These are phyloP conservation scores for Drepana falcataria DNA, from an alignment of 2,888 invertebrate genomes.

Conservation along the genomic window DNA sequence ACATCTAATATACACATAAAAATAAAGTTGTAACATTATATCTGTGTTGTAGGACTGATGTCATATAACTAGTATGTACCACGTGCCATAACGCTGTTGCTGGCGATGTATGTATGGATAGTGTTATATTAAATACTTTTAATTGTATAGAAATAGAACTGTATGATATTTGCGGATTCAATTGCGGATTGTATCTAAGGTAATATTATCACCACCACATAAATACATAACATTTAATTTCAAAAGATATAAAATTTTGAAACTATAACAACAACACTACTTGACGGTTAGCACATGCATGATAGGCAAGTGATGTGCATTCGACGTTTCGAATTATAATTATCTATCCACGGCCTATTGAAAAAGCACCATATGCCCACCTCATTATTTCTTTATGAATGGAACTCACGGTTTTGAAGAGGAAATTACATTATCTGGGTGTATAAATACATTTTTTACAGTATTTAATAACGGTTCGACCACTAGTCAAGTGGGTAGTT, in stretches of 20 bases:
- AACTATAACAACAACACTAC: not conserved
- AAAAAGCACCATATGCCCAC: constrained; percentile 53
- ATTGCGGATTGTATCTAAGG: too few species aligned
- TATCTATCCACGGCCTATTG: constrained; percentile 40
- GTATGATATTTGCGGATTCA: too few species aligned
- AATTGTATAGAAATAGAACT: too few species aligned
- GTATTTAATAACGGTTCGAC: constrained; percentile 27
- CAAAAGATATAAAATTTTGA: not conserved
- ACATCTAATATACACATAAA: constrained; percentile 40
- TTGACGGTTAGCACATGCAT: not conserved
- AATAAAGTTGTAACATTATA: constrained; percentile 44
- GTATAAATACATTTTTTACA: constrained; percentile 38
- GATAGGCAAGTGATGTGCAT: constrained; percentile 28
- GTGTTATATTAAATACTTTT: too few species aligned
- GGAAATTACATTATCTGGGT: constrained; percentile 56
- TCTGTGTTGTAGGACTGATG: constrained; percentile 8
- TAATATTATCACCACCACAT: too few species aligned
- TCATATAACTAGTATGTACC: too few species aligned
- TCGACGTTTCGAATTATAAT: constrained; percentile 26
- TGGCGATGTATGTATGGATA: too few species aligned
- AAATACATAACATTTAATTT: too few species aligned
- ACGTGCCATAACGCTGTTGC: too few species aligned
- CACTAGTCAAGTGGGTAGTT: constrained; percentile 21
- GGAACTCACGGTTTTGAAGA: constrained; percentile 44
- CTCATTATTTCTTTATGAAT: constrained; percentile 49